Evolutionary conservation across 92 coral and sea anemone species (phyloP).

Genomic region (Porites cylindrica): DNA sequence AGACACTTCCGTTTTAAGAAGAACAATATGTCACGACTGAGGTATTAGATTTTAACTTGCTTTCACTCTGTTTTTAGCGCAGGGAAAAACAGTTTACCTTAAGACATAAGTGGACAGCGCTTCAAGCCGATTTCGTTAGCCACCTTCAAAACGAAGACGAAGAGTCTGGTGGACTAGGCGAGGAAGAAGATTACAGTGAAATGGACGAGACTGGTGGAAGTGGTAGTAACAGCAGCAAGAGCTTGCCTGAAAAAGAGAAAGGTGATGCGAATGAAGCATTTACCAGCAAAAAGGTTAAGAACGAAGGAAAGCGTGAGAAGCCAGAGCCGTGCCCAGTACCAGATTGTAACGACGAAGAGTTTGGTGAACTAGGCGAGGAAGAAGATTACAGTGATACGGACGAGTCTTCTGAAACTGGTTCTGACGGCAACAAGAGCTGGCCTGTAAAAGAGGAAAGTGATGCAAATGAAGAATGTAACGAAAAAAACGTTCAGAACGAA

Average conservation of each 20-base stretch:
- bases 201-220: background rate
- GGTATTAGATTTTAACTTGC: background rate
- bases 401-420: background rate
- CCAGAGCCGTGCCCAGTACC: conserved; percentile 37
- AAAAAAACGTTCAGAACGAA: background rate
- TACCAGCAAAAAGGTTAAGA: background rate
- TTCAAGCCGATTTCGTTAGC: conserved; percentile 14
- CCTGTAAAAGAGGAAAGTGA: background rate
- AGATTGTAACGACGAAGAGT: conserved; percentile 1
- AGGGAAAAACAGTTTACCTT: conserved; percentile 18
- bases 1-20: no score
- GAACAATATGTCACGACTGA: no score
- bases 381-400: background rate
- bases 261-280: background rate
- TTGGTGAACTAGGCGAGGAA: background rate
- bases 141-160: conserved; percentile 11
- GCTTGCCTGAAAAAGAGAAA: background rate
- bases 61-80: conserved; percentile 6
- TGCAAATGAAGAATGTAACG: background rate
- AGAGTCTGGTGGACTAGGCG: background rate
- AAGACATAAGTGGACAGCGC: conserved; percentile 26
- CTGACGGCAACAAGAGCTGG: background rate
- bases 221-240: background rate
- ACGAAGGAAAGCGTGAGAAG: background rate
- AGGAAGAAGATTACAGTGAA: background rate